phyloP scores from a whole-genome alignment of 2,888 invertebrate genomes.

The Phengaris arion region DNA sequence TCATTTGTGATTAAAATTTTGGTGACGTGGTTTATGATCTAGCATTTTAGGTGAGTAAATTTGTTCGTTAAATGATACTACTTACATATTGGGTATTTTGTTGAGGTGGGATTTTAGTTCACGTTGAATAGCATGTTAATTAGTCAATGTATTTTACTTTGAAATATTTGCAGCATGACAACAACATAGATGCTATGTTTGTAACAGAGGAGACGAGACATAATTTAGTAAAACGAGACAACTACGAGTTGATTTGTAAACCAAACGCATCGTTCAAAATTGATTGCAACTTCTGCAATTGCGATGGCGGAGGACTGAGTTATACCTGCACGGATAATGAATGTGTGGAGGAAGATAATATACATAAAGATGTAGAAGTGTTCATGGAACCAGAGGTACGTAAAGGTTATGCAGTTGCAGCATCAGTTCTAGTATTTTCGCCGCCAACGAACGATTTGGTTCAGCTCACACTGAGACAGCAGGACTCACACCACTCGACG shows the following conservation, averaged over 20 bases:
- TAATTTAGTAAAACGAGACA: constrained; percentile 33
- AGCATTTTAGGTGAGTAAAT: constrained; percentile 33
- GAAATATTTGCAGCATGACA: constrained; percentile 28
- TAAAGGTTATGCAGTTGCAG: neutral
- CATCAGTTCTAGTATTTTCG: neutral
- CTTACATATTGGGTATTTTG: neutral
- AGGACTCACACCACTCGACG: too few species aligned
- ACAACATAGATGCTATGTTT: neutral
- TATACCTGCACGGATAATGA: constrained; percentile 75
- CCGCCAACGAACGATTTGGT: neutral
- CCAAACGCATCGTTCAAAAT: constrained; percentile 35
- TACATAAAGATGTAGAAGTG: constrained; percentile 57
- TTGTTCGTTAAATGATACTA: neutral
- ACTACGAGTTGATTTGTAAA: constrained; percentile 33
- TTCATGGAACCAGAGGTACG: constrained; percentile 64
- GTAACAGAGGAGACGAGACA: constrained; percentile 10
- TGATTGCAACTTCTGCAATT: constrained; percentile 38
- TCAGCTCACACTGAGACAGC: too few species aligned
- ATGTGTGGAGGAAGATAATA: constrained; percentile 58
- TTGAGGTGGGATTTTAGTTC: neutral
- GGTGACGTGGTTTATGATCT: constrained; percentile 26
- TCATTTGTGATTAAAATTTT: constrained; percentile 32
- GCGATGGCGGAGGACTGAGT: constrained; percentile 60
- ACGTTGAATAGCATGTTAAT: neutral
- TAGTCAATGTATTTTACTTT: neutral